Evolutionary conservation across 1,140 invertebrate species (phyloP), one percentile per base, ranked within the genome.

Genomic region (Stegodyphus dumicola): DNA sequence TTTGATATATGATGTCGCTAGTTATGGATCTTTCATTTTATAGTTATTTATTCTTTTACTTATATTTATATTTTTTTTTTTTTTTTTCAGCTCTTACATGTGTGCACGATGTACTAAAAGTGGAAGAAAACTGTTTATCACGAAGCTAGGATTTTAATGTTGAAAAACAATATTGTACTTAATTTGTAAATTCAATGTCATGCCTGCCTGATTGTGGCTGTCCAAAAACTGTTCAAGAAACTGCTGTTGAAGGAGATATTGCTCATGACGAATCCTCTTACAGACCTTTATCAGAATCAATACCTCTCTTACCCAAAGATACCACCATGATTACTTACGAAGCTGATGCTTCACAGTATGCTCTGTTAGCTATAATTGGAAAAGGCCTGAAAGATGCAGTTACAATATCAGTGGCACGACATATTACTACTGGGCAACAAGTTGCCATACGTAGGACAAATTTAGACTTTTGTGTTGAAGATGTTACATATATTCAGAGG

Each of bases 381-480:
- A 93, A 94, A 88, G 94, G 94, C 89, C 94, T 93, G 89, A 93
- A 93, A 89, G 93, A 93, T 71, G 92, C 92, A 64, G 94, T 91
- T 65, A 91, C 92, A n/a, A 93, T 95, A 67, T 93, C 94, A 88
- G 92, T 95, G 70, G 94, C 93, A 13, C 91, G 92, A 87, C 94
- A 95, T 89, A 91, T 92, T 81, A 92, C 93, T n/a, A 93, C 93
- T 77, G 93, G 93, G 80, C 92, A 92, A 87, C 91, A 93, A 90
- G 93, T 96, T 71, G 94, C 94, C 49, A 91, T 96, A 17, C 95
- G 95, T 89, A 93, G 94, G 88, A 94, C 94, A 89, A 93, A 94
- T 88, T 91, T 96, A 88, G 95, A 96, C 87, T 93, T 93, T 88
- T 92, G 90, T 90, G 83, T 93, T 92, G 90, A 93, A 93, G 88